These are phyloP conservation scores for Glandiceps talaboti DNA, from an alignment of 53 echinoderm and acorn worm genomes.

Conservation along the genomic window DNA sequence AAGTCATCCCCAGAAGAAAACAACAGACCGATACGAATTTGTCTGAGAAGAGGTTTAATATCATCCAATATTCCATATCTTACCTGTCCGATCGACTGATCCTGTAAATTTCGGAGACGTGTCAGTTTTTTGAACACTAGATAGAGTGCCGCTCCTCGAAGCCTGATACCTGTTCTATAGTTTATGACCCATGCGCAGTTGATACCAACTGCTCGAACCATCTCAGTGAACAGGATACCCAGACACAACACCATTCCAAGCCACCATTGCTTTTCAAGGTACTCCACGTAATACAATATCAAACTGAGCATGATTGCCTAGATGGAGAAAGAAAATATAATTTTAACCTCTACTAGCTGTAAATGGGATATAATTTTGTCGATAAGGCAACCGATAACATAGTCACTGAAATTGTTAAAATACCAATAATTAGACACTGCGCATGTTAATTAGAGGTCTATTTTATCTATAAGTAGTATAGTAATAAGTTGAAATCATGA, in stretches of 20 bases:
- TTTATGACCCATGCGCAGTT: constrained; percentile 55
- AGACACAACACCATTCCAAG: constrained; percentile 47
- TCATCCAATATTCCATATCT: background rate
- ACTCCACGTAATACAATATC: constrained; percentile 55
- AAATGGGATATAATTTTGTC: no score
- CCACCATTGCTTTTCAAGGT: constrained; percentile 22
- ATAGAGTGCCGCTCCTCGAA: constrained; percentile 49
- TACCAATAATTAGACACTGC: no score
- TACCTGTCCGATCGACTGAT: constrained; percentile 86
- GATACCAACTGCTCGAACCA: constrained; percentile 46
- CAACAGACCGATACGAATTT: no score
- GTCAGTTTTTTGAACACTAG: constrained; percentile 65
- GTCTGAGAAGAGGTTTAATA: no score
- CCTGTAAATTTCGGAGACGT: constrained; percentile 57
- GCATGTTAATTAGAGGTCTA: no score
- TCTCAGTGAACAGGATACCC: constrained; percentile 41
- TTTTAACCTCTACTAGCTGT: no score
- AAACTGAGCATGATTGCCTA: constrained; percentile 62
- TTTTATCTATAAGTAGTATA: no score
- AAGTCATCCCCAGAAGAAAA: no score
- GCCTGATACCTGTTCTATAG: constrained; percentile 61
- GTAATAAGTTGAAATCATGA: no score
- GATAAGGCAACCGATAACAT: no score
- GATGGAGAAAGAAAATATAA: background rate
- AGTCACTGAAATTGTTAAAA: no score